Evolutionary conservation across 2,888 invertebrate species (phyloP), one percentile per base, ranked within the genome.

Genomic region (Melolontha melolontha): DNA sequence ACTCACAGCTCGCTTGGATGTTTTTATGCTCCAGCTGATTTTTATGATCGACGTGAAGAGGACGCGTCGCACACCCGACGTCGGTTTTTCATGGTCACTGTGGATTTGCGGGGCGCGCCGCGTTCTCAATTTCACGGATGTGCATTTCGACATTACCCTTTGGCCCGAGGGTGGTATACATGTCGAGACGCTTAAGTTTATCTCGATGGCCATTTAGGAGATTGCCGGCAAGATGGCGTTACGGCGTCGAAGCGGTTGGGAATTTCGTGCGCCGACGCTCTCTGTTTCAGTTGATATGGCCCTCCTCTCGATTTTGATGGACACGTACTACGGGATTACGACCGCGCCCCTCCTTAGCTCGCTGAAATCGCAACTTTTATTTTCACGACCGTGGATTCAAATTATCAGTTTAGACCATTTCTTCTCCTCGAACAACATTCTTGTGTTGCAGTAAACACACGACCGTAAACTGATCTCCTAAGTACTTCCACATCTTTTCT

Each of bases 241-340:
- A 71, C 71, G 77, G 76, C 75, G 79, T 78, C 78, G 77, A 76
- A 79, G 63, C 66, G 59, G 47, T 66, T 78, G 77, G 77, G 47
- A 62, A 78, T 65, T 64, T 52, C 69, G 73, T 71, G 77, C 75
- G 73, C 75, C 76, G 75, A 71, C 77, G 74, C 76, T 50, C 39
- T 29, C 66, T 80, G 80, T 81, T 81, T 79, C 81, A 77, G 78
- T 44, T 80, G 79, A 79, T 79, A 79, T 80, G 80, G 80, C 79
- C 82, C 80, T 81, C 82, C 82, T 81, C 83, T 83, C 83, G 80
- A 83, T 83, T 83, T 83, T 84, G 83, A 83, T 83, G 82, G 83
- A 83, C 83, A 82, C 80, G 74, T 78, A 54, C 44, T 62, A 64
- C 69, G 68, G 72, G 77, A 81, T 65, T 64, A 81, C 81, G 82